Conservation (phyloP, 92 coral and sea anemone genomes). For the Umimayanthus chanpuru region DNA sequence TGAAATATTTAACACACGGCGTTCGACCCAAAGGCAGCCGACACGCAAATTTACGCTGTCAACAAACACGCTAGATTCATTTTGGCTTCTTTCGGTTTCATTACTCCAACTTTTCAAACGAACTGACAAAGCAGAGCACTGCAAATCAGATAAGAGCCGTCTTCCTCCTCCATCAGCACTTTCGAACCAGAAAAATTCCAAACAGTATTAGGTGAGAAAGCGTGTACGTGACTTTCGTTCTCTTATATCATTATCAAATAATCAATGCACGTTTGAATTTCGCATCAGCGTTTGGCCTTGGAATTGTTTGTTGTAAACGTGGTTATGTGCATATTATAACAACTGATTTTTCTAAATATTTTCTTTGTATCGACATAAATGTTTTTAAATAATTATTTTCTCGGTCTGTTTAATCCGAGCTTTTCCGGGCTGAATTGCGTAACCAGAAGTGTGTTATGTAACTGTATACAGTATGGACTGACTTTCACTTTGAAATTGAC, state of each 20-base stretch:
- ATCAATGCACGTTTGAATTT: not conserved
- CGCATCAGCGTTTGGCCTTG: not conserved
- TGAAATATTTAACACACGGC: not conserved
- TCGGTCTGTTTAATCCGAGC: not conserved
- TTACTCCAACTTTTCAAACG: not conserved
- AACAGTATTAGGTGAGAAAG: not conserved
- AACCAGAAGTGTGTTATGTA: constrained; percentile 36
- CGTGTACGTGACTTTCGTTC: not conserved
- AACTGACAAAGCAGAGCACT: not conserved
- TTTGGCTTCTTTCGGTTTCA: not conserved
- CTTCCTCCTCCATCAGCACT: not conserved
- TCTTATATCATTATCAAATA: too few species aligned
- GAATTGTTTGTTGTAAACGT: too few species aligned
- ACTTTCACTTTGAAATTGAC: not conserved
- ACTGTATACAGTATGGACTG: constrained; percentile 3
- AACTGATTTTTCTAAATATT: not conserved
- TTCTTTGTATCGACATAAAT: not conserved
- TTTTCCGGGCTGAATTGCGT: constrained; percentile 21
- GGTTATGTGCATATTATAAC: too few species aligned
- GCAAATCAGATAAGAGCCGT: not conserved
- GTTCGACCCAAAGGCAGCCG: not conserved
- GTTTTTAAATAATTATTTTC: not conserved
- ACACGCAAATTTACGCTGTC: not conserved
- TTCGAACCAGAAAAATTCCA: constrained; percentile 10
- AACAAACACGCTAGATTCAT: not conserved